Percentiles rank a stretch among this genome's conserved stretches.
phyloP scores from a whole-genome alignment of 2,797 vertebrate genomes.

The Babyrousa celebensis region DNA sequence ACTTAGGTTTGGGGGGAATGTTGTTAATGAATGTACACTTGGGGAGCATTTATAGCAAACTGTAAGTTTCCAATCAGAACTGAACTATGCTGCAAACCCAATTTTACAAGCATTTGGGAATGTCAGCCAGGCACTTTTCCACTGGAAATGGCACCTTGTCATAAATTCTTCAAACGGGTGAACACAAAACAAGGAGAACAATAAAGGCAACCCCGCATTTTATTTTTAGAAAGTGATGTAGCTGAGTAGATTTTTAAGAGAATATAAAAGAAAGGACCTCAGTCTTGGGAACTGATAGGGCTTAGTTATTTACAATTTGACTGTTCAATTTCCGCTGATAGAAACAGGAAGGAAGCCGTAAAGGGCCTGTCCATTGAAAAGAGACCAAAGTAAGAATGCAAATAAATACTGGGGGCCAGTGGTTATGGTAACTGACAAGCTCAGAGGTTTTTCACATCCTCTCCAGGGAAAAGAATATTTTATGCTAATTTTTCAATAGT shows the following conservation, averaged over 20 bases:
- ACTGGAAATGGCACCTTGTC: neutral
- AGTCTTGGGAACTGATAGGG: constrained; percentile 78
- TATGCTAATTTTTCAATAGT: constrained; percentile 72
- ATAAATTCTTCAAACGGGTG: constrained; percentile 66
- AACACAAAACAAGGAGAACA: constrained; percentile 57
- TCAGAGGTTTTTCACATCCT: constrained; percentile 84
- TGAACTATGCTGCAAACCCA: neutral
- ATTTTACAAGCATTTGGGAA: neutral
- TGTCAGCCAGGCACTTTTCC: neutral
- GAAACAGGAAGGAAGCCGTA: constrained; percentile 87
- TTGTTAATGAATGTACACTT: neutral
- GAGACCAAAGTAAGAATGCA: constrained; percentile 84
- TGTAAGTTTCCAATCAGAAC: neutral
- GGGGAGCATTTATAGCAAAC: neutral
- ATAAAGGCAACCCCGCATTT: constrained; percentile 18
- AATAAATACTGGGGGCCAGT: constrained; percentile 83
- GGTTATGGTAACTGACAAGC: constrained; percentile 74
- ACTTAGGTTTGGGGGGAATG: neutral
- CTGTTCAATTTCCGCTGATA: constrained; percentile 82
- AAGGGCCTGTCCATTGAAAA: constrained; percentile 86
- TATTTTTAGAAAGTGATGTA: constrained; percentile 78
- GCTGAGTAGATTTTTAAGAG: constrained; percentile 73
- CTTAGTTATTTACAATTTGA: constrained; percentile 79
- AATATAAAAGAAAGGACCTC: constrained; percentile 77
- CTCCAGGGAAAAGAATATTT: constrained; percentile 72